phyloP scores from a whole-genome alignment of 2,113 vertebrate genomes.

The Ploceus nigricollis region DNA sequence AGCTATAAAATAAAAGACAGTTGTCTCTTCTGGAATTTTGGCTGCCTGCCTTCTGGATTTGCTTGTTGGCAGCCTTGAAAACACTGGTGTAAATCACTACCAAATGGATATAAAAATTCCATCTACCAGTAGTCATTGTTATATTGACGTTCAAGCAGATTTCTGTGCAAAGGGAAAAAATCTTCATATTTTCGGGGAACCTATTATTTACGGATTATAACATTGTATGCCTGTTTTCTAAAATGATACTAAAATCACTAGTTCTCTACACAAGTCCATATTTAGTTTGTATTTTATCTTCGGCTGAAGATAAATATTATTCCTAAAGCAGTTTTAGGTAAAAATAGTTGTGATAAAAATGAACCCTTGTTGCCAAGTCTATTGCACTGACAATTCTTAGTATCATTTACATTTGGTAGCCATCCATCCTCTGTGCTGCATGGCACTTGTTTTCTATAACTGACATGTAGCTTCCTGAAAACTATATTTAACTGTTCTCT shows the following conservation, averaged over 20 bases:
- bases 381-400: background rate
- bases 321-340: background rate
- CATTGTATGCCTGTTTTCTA: background rate
- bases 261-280: background rate
- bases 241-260: background rate
- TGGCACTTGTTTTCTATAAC: background rate
- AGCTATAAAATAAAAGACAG: slow-evolving; percentile 78
- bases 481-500: background rate
- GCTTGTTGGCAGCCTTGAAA: slow-evolving; percentile 73
- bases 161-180: slow-evolving; percentile 43
- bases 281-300: background rate
- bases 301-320: background rate
- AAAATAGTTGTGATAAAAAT: background rate
- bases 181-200: slow-evolving; percentile 10
- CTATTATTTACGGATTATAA: slow-evolving; percentile 4
- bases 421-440: background rate
- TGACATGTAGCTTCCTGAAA: background rate
- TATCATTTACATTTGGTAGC: background rate
- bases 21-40: slow-evolving; percentile 77
- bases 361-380: background rate
- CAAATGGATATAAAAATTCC: slow-evolving; percentile 79
- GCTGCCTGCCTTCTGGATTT: slow-evolving; percentile 72
- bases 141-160: slow-evolving; percentile 65
- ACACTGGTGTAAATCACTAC: slow-evolving; percentile 74
- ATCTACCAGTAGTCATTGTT: slow-evolving; percentile 66